Base-by-base conservation (phyloP, 2,113 vertebrate species). In the Mohoua ochrocephala region DNA sequence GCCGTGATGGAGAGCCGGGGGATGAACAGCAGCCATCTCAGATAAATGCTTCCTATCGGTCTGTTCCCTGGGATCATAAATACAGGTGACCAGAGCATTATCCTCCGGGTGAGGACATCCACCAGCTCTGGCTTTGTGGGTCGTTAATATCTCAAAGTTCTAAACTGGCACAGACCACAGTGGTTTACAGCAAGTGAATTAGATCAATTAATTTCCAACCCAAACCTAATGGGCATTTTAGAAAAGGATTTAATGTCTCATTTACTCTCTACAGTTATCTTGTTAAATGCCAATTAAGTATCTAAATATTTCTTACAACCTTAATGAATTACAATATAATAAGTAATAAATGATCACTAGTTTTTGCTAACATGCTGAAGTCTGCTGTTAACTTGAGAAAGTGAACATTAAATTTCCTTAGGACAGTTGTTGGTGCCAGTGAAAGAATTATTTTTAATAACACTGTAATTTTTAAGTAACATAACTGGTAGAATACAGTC, bases 281-380 rank as follows among this genome's bases (percentile, higher is more conserved):
- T 98, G 98, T 98, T 98, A 98, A 98, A 98, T 98, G 97, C 96
- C 98, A 98, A 98, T 98, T 98, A 98, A 98, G 97, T 97, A 98
- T 98, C 97, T 98, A 98, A 98, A 98, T 98, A 98, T 98, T 98
- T 98, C 97, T 94, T 97, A 96, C 97, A 96, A 89, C 96, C 91
- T 97, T 98, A 98, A 98, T 98, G 97, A 98, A 98, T 98, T 98
- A 93, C 97, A 94, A 61, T 96, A 96, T 97, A 97, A 97, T 96
- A 98, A 97, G 97, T 98, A 95, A 98, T 97, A 98, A 97, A 95
- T 95, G 97, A 95, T 97, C 84, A 71, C 81, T 69, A 90, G 65
- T 94, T 97, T 97, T 96, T 82, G 67, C 92, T 89, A 96, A 87
- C 35, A 31, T 95, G 87, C 79, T 97, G 91, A 83, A 79, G 77